Conservation (phyloP, 2,113 vertebrate species). For the Coracopsis vasa region DNA sequence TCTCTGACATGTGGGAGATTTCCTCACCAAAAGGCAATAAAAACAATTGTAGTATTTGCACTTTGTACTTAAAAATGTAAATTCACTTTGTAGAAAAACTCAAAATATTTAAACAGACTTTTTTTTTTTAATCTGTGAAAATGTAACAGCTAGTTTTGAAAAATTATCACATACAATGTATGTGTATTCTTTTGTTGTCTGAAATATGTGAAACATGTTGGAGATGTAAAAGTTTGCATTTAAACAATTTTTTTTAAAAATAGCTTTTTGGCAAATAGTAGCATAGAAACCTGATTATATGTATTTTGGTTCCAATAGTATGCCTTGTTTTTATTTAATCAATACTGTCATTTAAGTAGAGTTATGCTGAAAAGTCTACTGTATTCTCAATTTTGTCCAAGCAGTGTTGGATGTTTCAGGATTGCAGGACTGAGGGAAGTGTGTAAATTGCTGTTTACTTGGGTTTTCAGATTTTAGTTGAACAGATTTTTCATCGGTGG, state of each 20-base stretch:
- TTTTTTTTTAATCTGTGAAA: slow-evolving; percentile 88
- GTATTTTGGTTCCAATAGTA: slow-evolving; percentile 49
- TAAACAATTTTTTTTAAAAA: slow-evolving; percentile 32
- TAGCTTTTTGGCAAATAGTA: slow-evolving; percentile 25
- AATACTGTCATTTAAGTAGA: slow-evolving; percentile 33
- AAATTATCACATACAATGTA: slow-evolving; percentile 93
- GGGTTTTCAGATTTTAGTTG: slow-evolving; percentile 21
- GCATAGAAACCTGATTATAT: slow-evolving; percentile 45
- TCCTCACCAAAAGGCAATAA: slow-evolving; percentile 86
- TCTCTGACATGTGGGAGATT: slow-evolving; percentile 68
- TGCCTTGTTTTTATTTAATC: slow-evolving; percentile 36
- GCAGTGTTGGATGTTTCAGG: slow-evolving; percentile 54
- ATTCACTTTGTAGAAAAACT: slow-evolving; percentile 93
- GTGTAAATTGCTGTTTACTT: slow-evolving; percentile 14
- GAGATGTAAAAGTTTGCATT: slow-evolving; percentile 83
- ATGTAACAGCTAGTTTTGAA: slow-evolving; percentile 79
- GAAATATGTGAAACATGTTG: slow-evolving; percentile 71
- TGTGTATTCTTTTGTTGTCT: slow-evolving; percentile 85
- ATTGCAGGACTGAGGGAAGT: slow-evolving; percentile 42
- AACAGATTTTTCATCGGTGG: slow-evolving; percentile 54
- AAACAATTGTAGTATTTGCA: slow-evolving; percentile 94
- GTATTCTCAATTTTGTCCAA: slow-evolving; percentile 43
- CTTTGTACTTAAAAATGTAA: slow-evolving; percentile 99
- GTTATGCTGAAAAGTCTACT: slow-evolving; percentile 37
- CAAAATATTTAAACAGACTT: slow-evolving; percentile 92